A percentile compares a stretch with the other conserved stretches of the same genome.
phyloP scores from a whole-genome alignment of 2,113 vertebrate species.

The Varanus salvator region DNA sequence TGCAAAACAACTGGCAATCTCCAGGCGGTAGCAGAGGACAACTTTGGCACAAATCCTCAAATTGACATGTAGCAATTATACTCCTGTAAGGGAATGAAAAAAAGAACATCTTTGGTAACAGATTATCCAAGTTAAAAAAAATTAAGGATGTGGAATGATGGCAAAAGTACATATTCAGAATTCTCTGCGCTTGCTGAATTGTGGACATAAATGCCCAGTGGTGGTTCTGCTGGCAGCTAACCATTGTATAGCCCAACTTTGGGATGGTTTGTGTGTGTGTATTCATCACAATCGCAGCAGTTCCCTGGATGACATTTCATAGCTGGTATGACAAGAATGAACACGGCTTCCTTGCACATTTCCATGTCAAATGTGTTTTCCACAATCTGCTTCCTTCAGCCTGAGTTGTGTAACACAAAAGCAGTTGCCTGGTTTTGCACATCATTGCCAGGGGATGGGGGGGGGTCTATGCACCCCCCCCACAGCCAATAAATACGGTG shows the following conservation, averaged over 20 bases:
- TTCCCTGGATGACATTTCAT: neutral
- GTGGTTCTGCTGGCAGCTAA: neutral
- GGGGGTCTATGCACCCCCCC: no score
- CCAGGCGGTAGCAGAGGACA: neutral
- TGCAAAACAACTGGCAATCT: neutral
- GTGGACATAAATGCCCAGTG: neutral
- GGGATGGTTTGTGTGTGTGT: neutral
- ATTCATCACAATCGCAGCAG: neutral
- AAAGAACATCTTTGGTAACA: neutral
- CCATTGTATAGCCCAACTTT: neutral
- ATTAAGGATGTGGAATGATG: neutral
- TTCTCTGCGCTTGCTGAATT: neutral
- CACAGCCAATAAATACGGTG: neutral
- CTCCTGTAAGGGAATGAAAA: neutral
- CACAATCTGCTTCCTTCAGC: neutral
- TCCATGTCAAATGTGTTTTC: neutral
- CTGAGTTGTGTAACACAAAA: neutral
- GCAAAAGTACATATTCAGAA: neutral
- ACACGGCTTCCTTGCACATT: neutral
- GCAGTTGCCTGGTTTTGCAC: neutral
- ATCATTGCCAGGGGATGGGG: neutral
- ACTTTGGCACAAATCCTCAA: neutral
- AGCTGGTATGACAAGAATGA: neutral
- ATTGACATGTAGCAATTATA: neutral
- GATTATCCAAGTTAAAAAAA: no score